Base-by-base conservation (phyloP, 2,797 vertebrate species). In the Tragelaphus oryx region DNA sequence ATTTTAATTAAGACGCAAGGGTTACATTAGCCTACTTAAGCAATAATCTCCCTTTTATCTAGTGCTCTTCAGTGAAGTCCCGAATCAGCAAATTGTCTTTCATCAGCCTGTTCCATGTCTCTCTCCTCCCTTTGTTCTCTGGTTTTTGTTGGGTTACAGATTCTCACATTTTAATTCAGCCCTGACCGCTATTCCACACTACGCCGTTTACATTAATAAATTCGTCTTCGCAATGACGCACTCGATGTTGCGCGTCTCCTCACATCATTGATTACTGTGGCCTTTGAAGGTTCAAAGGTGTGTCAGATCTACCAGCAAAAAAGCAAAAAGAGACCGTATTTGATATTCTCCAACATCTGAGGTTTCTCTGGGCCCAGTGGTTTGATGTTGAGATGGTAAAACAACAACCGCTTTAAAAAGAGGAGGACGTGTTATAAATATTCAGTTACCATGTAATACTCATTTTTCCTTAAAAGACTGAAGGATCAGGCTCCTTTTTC, bases 271-370 rank as follows among this genome's bases (percentile, higher is more conserved):
- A 96, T 97, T 86, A 84, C 54, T 28, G 13, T 0, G 1, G 90
- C 44, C 96, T 97, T 97, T 97, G 95, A 97, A 96, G 87, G 88
- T 96, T 97, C 97, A 95, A 96, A 97, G 93, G 87, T 96, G 20
- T 37, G n/a, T 97, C 94, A 95, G 96, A 97, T 96, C 89, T 91
- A 84, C 76, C 87, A 88, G 80, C 26, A 78, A 93, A 93, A 87
- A 87, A 48, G 55, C 0, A 5, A n/a, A 76, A 10, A 91, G 37
- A 74, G 37, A 59, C n/a, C 75, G 60, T 81, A 74, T 97, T 83
- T 96, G 92, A 95, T 93, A 89, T 94, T 96, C 94, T 92, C 75
- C 76, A 62, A 82, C 83, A 91, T 91, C 95, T 41, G 85, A 97
- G 96, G 86, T 79, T 95, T 96, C 95, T 57, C 93, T 52, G 60